Conservation (phyloP, 2,888 invertebrate genomes). For the Cosmorhoe ocellata region DNA sequence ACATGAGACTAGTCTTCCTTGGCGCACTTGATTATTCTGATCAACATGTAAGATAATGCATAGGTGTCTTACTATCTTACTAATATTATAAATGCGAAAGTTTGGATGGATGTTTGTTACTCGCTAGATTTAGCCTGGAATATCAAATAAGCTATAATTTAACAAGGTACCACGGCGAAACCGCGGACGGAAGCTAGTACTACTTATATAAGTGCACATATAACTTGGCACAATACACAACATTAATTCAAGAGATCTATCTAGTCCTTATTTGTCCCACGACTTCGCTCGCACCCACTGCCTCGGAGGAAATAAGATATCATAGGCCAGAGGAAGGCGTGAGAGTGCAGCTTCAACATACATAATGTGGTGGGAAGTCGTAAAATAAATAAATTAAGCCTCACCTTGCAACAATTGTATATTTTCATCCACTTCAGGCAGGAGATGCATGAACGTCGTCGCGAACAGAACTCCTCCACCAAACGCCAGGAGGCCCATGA, state of each 20-base stretch:
- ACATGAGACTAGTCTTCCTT: too few relatives aligned
- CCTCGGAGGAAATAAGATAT: background rate
- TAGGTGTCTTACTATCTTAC: too few relatives aligned
- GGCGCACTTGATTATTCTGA: conserved; percentile 2
- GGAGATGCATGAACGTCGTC: conserved; percentile 90
- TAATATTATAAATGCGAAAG: too few relatives aligned
- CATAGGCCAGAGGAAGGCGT: background rate
- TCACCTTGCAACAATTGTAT: conserved; percentile 83
- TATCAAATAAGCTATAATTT: too few relatives aligned
- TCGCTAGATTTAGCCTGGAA: too few relatives aligned
- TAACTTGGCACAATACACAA: too few relatives aligned
- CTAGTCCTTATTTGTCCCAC: conserved; percentile 5
- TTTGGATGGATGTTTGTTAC: too few relatives aligned
- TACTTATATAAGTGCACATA: too few relatives aligned
- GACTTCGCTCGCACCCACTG: conserved; percentile 1
- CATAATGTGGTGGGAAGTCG: conserved; percentile 7
- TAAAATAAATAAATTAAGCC: conserved; percentile 26
- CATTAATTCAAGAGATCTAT: background rate
- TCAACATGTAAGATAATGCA: background rate
- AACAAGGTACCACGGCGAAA: too few relatives aligned
- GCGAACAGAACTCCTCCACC: conserved; percentile 92
- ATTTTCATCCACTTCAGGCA: conserved; percentile 90
- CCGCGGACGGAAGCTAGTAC: too few relatives aligned
- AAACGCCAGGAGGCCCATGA: conserved; percentile 87
- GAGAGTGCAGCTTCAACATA: too few relatives aligned